Percentiles rank a stretch among this genome's conserved stretches.
These are phyloP conservation scores for Danio albolineatus DNA, from an alignment of 2,797 vertebrate genomes.

Conservation along the genomic window DNA sequence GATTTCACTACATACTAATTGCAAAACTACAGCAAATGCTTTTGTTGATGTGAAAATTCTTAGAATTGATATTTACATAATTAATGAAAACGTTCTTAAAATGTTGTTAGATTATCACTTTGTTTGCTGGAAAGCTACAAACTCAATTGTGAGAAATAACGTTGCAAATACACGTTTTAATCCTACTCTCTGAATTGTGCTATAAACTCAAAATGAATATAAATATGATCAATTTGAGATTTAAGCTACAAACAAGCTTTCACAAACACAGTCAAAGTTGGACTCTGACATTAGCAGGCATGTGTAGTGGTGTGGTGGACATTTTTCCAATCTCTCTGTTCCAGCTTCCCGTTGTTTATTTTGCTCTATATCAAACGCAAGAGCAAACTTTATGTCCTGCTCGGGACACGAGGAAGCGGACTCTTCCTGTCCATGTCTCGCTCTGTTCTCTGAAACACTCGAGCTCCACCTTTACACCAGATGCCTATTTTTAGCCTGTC, in stretches of 20 bases:
- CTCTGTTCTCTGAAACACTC: slow-evolving; percentile 33
- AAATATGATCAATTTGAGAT: no score
- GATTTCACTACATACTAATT: no score
- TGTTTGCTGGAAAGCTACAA: background rate
- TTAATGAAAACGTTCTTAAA: no score
- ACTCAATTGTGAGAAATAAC: background rate
- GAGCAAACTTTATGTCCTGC: background rate
- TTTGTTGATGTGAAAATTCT: no score
- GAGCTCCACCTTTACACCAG: slow-evolving; percentile 53
- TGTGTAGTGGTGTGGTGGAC: background rate
- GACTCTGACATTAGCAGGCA: slow-evolving; percentile 15
- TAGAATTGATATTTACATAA: no score
- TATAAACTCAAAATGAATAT: no score
- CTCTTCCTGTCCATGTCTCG: slow-evolving; percentile 25
- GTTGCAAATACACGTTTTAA: background rate
- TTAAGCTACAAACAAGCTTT: background rate
- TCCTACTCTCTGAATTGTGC: no score
- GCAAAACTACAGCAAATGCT: no score
- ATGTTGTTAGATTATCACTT: no score
- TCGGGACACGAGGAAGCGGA: background rate
- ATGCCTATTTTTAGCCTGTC: slow-evolving; percentile 60
- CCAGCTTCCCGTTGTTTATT: background rate
- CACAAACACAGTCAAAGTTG: slow-evolving; percentile 22
- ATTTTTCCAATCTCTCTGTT: slow-evolving; percentile 14
- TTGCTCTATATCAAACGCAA: background rate